phyloP scores from a whole-genome alignment of 2,888 invertebrate genomes.

The Maniola hyperantus region DNA sequence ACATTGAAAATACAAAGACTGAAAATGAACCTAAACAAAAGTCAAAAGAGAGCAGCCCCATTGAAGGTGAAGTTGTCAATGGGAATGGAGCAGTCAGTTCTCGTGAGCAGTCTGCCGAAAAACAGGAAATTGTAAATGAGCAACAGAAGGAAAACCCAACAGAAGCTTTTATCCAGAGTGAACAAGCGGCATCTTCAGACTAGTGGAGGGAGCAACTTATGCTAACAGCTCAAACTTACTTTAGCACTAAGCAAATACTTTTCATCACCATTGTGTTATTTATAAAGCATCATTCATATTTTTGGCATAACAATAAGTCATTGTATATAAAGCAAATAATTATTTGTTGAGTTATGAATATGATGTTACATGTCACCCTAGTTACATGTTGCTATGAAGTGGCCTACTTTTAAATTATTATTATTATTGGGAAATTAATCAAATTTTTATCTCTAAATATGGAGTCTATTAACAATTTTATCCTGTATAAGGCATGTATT shows the following conservation, averaged over 20 bases:
- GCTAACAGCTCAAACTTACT: slow-evolving; percentile 74
- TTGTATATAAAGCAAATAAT: slow-evolving; percentile 43
- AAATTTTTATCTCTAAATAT: slow-evolving; percentile 67
- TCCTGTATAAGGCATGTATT: slow-evolving; percentile 67
- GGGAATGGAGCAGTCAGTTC: slow-evolving; percentile 73
- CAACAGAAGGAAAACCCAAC: slow-evolving; percentile 67
- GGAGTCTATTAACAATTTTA: slow-evolving; percentile 71
- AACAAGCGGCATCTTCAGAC: slow-evolving; percentile 66
- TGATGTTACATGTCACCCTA: slow-evolving; percentile 62
- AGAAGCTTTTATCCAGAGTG: slow-evolving; percentile 71
- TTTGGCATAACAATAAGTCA: slow-evolving; percentile 65
- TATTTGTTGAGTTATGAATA: slow-evolving; percentile 62
- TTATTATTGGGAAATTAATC: slow-evolving; percentile 56
- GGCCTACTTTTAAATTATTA: slow-evolving; percentile 63
- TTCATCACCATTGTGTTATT: slow-evolving; percentile 70
- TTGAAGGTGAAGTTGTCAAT: slow-evolving; percentile 59
- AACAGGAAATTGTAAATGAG: slow-evolving; percentile 51
- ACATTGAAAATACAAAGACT: slow-evolving; percentile 51
- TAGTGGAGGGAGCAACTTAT: slow-evolving; percentile 57
- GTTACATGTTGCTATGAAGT: slow-evolving; percentile 63
- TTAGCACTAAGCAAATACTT: slow-evolving; percentile 76
- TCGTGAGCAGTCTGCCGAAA: slow-evolving; percentile 71
- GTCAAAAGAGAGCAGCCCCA: slow-evolving; percentile 63
- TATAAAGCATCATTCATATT: slow-evolving; percentile 68
- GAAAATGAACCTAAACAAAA: slow-evolving; percentile 52